Base-by-base conservation (phyloP, 2,888 invertebrate genomes). In the Aphelenchoides bicaudatus region DNA sequence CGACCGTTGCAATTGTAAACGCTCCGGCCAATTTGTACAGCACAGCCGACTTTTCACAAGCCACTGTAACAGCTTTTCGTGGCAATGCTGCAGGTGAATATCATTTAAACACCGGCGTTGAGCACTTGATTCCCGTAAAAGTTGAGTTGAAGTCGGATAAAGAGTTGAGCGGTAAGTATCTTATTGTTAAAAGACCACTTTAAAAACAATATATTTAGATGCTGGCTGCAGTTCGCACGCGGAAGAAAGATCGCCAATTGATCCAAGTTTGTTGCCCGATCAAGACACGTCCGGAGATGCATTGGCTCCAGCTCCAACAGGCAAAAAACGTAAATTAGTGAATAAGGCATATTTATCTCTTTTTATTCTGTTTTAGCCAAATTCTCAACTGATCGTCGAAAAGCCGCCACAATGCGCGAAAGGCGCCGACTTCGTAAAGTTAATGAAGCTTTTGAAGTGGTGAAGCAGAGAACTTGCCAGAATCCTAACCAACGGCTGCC, bases 361-460 rank as follows among this genome's bases (percentile, higher is more conserved):
- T 2, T 2, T 50, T 50, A 6, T 8, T 92, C 0, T 93, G 93
- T 82, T 93, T 93, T 89, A 16, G 91, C 55, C 43, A 54, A 46
- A 46, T 37, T 92, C 43, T 88, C 91, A 0, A 89, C 94, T 6
- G 96, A 98, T 82, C 84, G 96, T 55, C 85, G 96, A 78, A 93
- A 93, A 84, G 96, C 96, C 4, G 96, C 96, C 0, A 98, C 96
- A 1, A 84, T 98, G 81, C 84, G 96, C 2, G 96, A 98, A 81
- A 83, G 96, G 65, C 83, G 94, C 70, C 84, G 96, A 62, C 85
- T 98, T 54, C 84, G 93, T 79, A 94, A 96, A 86, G 92, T 92
- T 48, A 98, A 98, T 81, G 96, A 98, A 81, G 96, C 96, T 0
- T 98, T 96, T 80, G 96, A 98, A 81, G 86, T 90, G 62, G 82